Evolutionary conservation across 2,888 invertebrate species (phyloP), one percentile per base, ranked within the genome.

Genomic region (Holacanthella duospinosa): DNA sequence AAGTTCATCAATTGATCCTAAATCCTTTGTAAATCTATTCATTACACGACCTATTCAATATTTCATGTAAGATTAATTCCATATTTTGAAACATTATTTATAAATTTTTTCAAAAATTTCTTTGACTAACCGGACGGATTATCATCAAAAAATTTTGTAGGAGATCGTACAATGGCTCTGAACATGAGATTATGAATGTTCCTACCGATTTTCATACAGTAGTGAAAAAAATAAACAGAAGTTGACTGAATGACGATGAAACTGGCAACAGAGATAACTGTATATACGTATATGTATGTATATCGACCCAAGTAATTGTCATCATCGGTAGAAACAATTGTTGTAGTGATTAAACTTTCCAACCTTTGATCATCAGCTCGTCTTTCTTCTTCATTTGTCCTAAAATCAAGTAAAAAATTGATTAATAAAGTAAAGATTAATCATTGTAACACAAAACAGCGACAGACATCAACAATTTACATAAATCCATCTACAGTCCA

Each of bases 1-100:
- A 24, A 83, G 78, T 77, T 89, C 88, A 74, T 89, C 88, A 58
- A 90, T 83, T 1, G 86, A 80, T 0, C 89, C 89, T 78, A 89
- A 85, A 75, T 91, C 91, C 75, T 90, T 91, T 0, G 90, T 88
- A 77, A 91, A 91, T 61, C 90, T 79, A 77, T 90, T 90, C 60
- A 91, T 80, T 71, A 91, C 86, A 21, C 88, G 82, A 29, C 90
- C 89, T 84, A 74, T 44, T 21, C 12, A 48, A 9, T 16, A 21
- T 21, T 4, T 4, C 16, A n/a, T n/a, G 4, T 21, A 9, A 16
- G n/a, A 48, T n/a, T 48, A n/a, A 21, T 48, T 16, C 16, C 16
- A 9, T 16, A 16, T 48, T 16, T 36, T 9, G 48, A 48, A 48
- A 48, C 6, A 48, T 9, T 4, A 21, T 48, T 21, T n/a, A n/a